A percentile compares a stretch with the other conserved stretches of the same genome.
phyloP scores from a whole-genome alignment of 1,140 invertebrate species.

The Anthonomus grandis region DNA sequence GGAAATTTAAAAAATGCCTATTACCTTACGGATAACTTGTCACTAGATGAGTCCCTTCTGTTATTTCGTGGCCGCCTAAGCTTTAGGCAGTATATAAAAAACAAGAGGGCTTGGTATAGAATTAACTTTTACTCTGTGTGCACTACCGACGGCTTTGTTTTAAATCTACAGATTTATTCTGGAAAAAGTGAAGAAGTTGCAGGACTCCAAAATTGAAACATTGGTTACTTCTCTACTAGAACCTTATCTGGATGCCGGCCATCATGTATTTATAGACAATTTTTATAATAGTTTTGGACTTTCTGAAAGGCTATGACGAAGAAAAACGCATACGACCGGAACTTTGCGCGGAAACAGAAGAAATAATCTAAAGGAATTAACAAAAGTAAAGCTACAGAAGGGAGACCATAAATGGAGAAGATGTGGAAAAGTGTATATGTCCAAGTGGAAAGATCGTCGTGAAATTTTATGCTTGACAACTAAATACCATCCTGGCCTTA shows the following conservation, averaged over 20 bases:
- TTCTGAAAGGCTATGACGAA: background rate
- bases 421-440: slow-evolving; percentile 9
- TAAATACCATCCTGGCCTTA: slow-evolving; percentile 12
- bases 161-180: background rate
- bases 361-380: slow-evolving; percentile 7
- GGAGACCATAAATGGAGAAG: no score
- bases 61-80: slow-evolving; percentile 9
- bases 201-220: background rate
- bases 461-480: slow-evolving; percentile 15
- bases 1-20: slow-evolving; percentile 6
- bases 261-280: slow-evolving; percentile 1
- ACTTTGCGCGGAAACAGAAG: background rate
- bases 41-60: slow-evolving; percentile 13
- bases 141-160: background rate
- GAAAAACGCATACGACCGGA: slow-evolving; percentile 6
- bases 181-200: background rate
- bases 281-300: background rate
- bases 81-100: slow-evolving; percentile 5
- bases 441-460: slow-evolving; percentile 5
- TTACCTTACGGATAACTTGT: slow-evolving; percentile 5
- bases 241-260: slow-evolving; percentile 1
- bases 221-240: slow-evolving; percentile 2
- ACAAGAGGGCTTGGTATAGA: background rate
- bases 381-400: slow-evolving; percentile 2
- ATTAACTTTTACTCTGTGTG: background rate